Base-by-base conservation (phyloP, 2,888 invertebrate genomes). In the Oscheius sp. region DNA sequence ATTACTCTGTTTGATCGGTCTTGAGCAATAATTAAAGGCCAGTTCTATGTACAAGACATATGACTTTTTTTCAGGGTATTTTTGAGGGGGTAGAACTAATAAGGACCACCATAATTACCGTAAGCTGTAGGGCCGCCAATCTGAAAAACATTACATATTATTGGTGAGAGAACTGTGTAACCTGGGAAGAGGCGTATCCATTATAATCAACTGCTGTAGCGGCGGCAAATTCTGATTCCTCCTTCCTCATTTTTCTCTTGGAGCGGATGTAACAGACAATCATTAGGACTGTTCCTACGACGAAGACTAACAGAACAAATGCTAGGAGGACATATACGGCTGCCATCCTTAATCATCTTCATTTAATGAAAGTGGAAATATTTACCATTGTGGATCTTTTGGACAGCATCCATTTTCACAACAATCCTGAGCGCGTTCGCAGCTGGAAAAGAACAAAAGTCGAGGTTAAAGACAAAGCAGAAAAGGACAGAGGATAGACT, bases 331-430 rank as follows among this genome's bases (percentile, higher is more conserved):
- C 85, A 69, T 85, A 86, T 25, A 87, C 81, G 23, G 85, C 86
- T n/a, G 84, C 84, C 86, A 87, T 87, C 87, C 86, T 85, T 13
- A 46, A 49, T 5, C n/a, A 49, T 3, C 16, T 16, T 3, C 21
- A 66, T 3, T 55, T 55, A 12, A 12, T 53, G 18, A 29, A 13
- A 23, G 23, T 25, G 27, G 23, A 29, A 18, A 41, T 46, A 74
- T 72, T 52, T 58, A 87, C 86, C 87, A 87, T 74, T 85, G 86
- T 64, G 86, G 86, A 78, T 87, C 87, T 69, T 87, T 87, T n/a
- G 87, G 87, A 76, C 87, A 87, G 69, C 87, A 87, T 35, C 87
- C 86, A 49, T 84, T 76, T 56, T 78, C 73, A 74, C 87, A 87
- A 69, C 87, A 87, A 27, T 84, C 86, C 53, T 82, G 84, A 61